Evolutionary conservation across 2,797 vertebrate species (phyloP), one percentile per base, ranked within the genome.

Genomic region (Gorsachius magnificus): DNA sequence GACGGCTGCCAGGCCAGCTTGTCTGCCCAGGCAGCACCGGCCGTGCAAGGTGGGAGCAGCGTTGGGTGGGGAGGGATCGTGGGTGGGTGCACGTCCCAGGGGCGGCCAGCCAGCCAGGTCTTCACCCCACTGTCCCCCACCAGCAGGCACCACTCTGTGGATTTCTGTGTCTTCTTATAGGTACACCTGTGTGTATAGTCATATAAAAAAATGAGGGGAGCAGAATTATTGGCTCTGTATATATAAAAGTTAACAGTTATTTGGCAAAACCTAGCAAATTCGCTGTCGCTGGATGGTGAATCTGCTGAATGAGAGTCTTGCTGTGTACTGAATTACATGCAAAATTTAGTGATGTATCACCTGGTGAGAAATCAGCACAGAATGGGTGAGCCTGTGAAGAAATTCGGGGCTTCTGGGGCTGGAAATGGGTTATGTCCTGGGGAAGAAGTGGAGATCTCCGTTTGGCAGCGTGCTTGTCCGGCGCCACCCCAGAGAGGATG

Each of bases 391-490:
- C 25, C 53, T 41, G 31, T 26, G 38, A 69, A 68, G 57, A 50
- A 64, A 71, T 24, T 1, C 3, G 24, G 9, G 11, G 6, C 14
- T 28, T 50, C 29, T n/a, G 50, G n/a, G 33, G 17, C 8, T 53
- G 45, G 58, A 43, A 63, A 29, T 3, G 31, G 7, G 15, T 53
- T 70, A 10, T 36, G 10, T 58, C 20, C 68, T 41, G 26, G 45
- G 22, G 15, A 72, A 83, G 33, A 45, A 31, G 5, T 5, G 22
- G 38, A 35, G 28, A 11, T 7, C 9, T 41, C 65, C 3, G 9
- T 1, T 20, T 8, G 28, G 41, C 41, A 38, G 20, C 11, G 33
- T 4, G 26, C 20, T 54, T 0, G 0, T 38, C 0, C 0, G 24
- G 36, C 31, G 56, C 6, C 11, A 12, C 22, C 31, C 35, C 17